phyloP scores from a whole-genome alignment of 2,113 vertebrate species.

The Pipra filicauda region DNA sequence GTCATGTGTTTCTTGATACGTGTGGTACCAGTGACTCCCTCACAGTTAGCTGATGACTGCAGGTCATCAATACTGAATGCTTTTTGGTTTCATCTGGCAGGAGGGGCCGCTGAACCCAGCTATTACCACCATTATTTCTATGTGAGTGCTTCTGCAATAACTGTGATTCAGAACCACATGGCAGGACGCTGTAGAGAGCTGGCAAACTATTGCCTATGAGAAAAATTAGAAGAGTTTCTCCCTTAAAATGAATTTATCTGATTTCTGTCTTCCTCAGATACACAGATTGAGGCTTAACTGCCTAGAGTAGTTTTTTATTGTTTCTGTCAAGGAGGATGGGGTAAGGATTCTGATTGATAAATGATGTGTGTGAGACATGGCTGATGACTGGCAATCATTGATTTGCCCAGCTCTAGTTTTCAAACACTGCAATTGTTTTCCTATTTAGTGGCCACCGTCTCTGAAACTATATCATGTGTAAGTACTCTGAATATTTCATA shows the following conservation, averaged over 20 bases:
- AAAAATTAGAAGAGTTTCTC: constrained; percentile 21
- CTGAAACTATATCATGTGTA: constrained; percentile 36
- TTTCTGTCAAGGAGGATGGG: constrained; percentile 20
- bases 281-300: constrained; percentile 31
- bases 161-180: neutral
- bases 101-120: neutral
- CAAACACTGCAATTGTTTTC: constrained; percentile 53
- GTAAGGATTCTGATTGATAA: constrained; percentile 50
- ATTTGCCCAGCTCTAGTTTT: constrained; percentile 35
- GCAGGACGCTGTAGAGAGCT: neutral
- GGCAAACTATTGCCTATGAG: neutral
- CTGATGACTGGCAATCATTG: constrained; percentile 40
- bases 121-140: neutral
- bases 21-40: neutral
- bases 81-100: constrained; percentile 10
- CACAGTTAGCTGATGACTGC: neutral
- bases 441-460: constrained; percentile 27
- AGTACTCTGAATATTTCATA: constrained; percentile 53
- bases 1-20: neutral
- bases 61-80: neutral
- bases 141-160: constrained; percentile 6
- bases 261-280: constrained; percentile 32
- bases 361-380: constrained; percentile 32
- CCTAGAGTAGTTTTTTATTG: constrained; percentile 32
- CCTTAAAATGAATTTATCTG: constrained; percentile 49